Percentiles rank a stretch among this genome's conserved stretches.
Evolutionary conservation across 2,113 vertebrate genomes (phyloP).

Genomic region (Gadus chalcogrammus): DNA sequence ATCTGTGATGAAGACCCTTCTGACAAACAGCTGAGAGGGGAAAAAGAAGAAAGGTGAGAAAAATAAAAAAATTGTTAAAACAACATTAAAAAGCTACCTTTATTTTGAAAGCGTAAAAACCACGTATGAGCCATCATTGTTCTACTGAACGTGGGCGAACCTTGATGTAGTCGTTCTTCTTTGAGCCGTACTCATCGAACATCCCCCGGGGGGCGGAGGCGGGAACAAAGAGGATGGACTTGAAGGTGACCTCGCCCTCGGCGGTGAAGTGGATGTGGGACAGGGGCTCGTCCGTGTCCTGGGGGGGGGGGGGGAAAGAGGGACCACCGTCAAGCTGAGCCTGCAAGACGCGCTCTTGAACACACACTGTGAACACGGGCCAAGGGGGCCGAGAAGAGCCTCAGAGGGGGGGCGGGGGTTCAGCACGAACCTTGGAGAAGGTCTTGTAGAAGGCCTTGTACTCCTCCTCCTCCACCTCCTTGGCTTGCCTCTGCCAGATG

Average conservation of each 20-base stretch:
- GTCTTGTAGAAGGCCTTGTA: slow-evolving; percentile 98
- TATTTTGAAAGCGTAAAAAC: background rate
- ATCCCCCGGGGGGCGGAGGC: slow-evolving; percentile 89
- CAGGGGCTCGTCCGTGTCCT: slow-evolving; percentile 92
- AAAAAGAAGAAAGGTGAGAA: background rate
- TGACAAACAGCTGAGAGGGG: slow-evolving; percentile 85
- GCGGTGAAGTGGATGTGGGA: slow-evolving; percentile 95
- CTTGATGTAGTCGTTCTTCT: slow-evolving; percentile 98
- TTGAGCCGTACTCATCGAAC: slow-evolving; percentile 97
- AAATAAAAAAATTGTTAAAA: background rate
- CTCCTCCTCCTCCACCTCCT: slow-evolving; percentile 96
- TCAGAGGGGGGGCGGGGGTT: too few relatives aligned
- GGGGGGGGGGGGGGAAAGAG: background rate
- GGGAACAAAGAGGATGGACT: slow-evolving; percentile 96
- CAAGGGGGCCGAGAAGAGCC: background rate
- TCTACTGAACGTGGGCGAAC: slow-evolving; percentile 51
- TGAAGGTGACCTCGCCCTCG: slow-evolving; percentile 98
- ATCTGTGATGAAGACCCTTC: slow-evolving; percentile 97
- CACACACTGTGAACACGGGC: too few relatives aligned
- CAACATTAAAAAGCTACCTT: too few relatives aligned
- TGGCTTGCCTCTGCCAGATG: slow-evolving; percentile 95
- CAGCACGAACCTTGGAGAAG: slow-evolving; percentile 84
- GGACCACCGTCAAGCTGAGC: background rate
- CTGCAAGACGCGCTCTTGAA: background rate
- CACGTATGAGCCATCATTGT: background rate